Conservation (phyloP, 2,888 invertebrate genomes). For the Gastrophysa polygoni region DNA sequence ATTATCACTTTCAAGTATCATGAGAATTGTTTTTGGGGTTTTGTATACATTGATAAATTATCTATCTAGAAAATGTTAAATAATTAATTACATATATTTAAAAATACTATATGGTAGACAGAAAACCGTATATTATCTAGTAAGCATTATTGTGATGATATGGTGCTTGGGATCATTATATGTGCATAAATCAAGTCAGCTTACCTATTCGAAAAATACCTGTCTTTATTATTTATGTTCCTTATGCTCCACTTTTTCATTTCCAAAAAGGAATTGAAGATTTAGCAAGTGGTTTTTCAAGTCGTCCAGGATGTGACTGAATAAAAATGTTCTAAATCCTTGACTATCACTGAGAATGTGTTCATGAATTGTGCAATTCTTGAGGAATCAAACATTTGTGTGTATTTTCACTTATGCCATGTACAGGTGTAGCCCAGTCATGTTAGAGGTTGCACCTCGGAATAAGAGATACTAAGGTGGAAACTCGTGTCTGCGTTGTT, state of each 20-base stretch:
- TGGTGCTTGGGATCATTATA: conserved; percentile 54
- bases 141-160: conserved; percentile 59
- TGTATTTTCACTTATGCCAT: neutral
- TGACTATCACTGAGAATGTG: conserved; percentile 13
- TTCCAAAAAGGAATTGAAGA: neutral
- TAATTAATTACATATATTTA: conserved; percentile 54
- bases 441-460: too few relatives aligned
- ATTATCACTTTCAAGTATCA: neutral
- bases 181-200: conserved; percentile 47
- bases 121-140: conserved; percentile 51
- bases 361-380: conserved; percentile 16
- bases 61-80: conserved; percentile 53
- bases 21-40: conserved; percentile 12
- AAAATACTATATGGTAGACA: conserved; percentile 54
- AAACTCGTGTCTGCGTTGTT: too few relatives aligned
- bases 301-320: neutral
- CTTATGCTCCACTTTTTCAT: conserved; percentile 10
- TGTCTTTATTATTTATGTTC: conserved; percentile 25
- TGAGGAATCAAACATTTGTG: conserved; percentile 15
- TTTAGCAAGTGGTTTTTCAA: neutral
- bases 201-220: neutral
- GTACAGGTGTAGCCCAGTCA: neutral
- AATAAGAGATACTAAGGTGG: too few relatives aligned
- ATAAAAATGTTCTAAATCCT: conserved; percentile 1
- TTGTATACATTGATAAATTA: conserved; percentile 42